phyloP scores from a whole-genome alignment of 2,888 invertebrate species.

The Polia nebulosa region DNA sequence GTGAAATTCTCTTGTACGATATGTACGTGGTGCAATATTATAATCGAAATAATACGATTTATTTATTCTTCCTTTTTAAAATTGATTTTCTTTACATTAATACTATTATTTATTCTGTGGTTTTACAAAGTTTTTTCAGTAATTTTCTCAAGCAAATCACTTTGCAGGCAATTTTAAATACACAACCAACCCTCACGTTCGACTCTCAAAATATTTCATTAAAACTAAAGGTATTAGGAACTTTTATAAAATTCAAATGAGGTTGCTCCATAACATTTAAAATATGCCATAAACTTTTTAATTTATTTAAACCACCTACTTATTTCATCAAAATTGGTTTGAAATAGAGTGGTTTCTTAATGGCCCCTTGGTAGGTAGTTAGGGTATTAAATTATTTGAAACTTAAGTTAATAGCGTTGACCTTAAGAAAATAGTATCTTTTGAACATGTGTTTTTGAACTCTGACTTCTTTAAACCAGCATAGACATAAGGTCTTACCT shows the following conservation, averaged over 20 bases:
- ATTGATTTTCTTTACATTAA: too few relatives aligned
- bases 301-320: conserved; percentile 32
- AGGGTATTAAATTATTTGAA: not conserved
- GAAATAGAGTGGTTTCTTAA: not conserved
- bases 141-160: too few relatives aligned
- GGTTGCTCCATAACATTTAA: conserved; percentile 9
- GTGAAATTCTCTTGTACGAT: not conserved
- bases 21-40: not conserved
- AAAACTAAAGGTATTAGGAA: not conserved
- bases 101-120: too few relatives aligned
- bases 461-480: not conserved
- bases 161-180: not conserved
- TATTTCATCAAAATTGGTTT: not conserved
- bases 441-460: not conserved
- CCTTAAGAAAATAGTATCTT: not conserved
- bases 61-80: not conserved
- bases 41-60: not conserved
- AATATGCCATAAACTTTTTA: conserved; percentile 18
- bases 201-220: not conserved
- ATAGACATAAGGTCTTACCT: conserved; percentile 25
- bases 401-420: not conserved
- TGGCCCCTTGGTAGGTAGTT: not conserved
- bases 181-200: not conserved
- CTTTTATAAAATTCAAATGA: conserved; percentile 27
- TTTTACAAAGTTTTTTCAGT: too few relatives aligned